Evolutionary conservation across 2,888 invertebrate genomes (phyloP), one percentile per base, ranked within the genome.

Genomic region (Cryptus armator): DNA sequence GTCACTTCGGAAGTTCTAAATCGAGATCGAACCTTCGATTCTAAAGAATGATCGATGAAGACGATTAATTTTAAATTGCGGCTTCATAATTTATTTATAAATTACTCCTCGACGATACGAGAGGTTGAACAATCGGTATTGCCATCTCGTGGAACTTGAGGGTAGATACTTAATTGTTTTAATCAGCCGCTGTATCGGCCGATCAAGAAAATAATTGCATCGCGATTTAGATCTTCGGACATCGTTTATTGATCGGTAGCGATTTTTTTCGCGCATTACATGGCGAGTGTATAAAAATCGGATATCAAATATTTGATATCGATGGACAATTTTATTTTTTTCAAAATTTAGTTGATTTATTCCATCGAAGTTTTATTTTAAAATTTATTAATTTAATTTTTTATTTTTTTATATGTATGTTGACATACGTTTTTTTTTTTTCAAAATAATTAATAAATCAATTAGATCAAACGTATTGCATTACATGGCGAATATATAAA

Each of bases 1-100:
- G 68, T 75, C 72, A 44, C 4, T 53, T 64, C 56, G 37, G 51
- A 14, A 51, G n/a, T 62, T 78, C 78, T 84, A 74, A 84, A 75
- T 81, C 78, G 62, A 75, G 74, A 78, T 62, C 68, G 74, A 48
- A 67, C 71, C 84, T 81, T 84, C 71, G 66, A 72, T 67, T 71
- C 59, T 71, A 37, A 77, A 72, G 29, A 32, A 44, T 59, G 37
- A 62, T 68, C 72, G 46, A 77, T 56, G 72, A 48, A 48, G 29
- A 59, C 37, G 72, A 37, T 77, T 84, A 81, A 67, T 80, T 81
- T 77, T 53, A 24, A 37, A 62, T 74, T 70, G 59, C 51, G 59
- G 76, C 53, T 67, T 75, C 64, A 56, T 56, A 10, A 19, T 64
- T 72, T 80, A 81, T 77, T 80, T 81, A 81, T 84, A 77, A 62